These are phyloP conservation scores for Bombus polaris DNA, from an alignment of 1,140 invertebrate genomes.

Conservation along the genomic window DNA sequence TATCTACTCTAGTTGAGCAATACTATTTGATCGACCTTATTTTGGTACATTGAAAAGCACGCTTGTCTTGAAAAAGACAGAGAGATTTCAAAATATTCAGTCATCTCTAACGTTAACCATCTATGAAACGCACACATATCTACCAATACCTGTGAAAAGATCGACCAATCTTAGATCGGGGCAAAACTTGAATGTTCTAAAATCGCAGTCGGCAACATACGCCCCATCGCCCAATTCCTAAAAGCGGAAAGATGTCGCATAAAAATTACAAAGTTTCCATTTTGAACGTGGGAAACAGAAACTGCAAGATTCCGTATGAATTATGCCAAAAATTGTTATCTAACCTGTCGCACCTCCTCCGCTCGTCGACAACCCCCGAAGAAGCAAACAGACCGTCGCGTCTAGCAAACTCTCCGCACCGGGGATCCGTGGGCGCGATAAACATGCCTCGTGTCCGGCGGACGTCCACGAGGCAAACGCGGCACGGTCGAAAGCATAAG, in stretches of 20 bases:
- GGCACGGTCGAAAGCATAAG: slow-evolving; percentile 43
- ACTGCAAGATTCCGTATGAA: not conserved
- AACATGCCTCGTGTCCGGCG: slow-evolving; percentile 32
- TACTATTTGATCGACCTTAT: not conserved
- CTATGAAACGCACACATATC: not conserved
- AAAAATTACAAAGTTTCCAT: no score
- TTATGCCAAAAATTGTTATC: not conserved
- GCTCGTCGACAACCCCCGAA: not conserved
- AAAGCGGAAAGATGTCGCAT: not conserved
- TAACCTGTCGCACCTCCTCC: not conserved
- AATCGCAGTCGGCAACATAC: not conserved
- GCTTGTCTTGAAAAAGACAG: no score
- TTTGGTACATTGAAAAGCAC: not conserved
- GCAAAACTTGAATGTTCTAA: not conserved
- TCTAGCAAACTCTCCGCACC: not conserved
- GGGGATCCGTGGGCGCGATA: slow-evolving; percentile 10
- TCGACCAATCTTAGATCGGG: not conserved
- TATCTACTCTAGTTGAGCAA: not conserved
- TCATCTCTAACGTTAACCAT: no score
- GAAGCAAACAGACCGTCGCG: slow-evolving; percentile 13
- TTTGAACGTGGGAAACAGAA: no score
- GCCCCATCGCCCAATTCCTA: not conserved
- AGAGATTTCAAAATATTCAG: no score
- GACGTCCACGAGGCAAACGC: slow-evolving; percentile 8
- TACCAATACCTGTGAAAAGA: not conserved